These are phyloP conservation scores for Diorhabda carinulata DNA, from an alignment of 1,140 invertebrate species.

Conservation along the genomic window DNA sequence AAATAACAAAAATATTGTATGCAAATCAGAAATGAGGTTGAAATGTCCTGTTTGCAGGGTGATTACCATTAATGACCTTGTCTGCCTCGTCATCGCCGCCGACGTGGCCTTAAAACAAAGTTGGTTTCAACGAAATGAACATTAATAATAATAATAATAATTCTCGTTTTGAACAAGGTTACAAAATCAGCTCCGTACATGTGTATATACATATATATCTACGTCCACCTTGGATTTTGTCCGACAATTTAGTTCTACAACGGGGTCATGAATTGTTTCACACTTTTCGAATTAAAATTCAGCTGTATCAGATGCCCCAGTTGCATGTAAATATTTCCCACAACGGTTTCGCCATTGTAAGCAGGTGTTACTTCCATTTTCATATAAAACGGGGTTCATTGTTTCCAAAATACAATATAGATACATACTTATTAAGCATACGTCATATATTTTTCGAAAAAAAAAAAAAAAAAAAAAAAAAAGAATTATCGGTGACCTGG, in stretches of 20 bases:
- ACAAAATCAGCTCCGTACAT: no score
- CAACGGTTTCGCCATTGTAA: conserved; percentile 17
- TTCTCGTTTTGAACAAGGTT: no score
- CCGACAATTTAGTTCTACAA: conserved; percentile 4
- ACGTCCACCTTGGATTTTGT: conserved; percentile 12
- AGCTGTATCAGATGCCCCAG: background rate
- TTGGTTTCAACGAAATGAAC: no score
- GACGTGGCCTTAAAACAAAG: no score
- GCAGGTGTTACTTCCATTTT: conserved; percentile 30
- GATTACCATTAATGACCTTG: no score
- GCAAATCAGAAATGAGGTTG: no score
- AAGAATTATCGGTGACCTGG: conserved; percentile 8
- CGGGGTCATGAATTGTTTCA: conserved; percentile 11
- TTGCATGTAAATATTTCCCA: conserved; percentile 20
- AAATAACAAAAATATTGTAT: no score
- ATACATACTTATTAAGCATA: conserved; percentile 9
- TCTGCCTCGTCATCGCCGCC: no score
- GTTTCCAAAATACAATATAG: conserved; percentile 21
- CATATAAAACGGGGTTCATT: conserved; percentile 17
- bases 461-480: background rate
- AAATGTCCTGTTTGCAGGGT: no score
- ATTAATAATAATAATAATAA: no score
- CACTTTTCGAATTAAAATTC: conserved; percentile 7
- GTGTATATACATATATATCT: no score
- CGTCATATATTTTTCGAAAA: conserved; percentile 17